Percentiles rank a stretch among this genome's conserved stretches.
Conservation (phyloP, 2,797 vertebrate genomes). For the Manis pentadactyla region DNA sequence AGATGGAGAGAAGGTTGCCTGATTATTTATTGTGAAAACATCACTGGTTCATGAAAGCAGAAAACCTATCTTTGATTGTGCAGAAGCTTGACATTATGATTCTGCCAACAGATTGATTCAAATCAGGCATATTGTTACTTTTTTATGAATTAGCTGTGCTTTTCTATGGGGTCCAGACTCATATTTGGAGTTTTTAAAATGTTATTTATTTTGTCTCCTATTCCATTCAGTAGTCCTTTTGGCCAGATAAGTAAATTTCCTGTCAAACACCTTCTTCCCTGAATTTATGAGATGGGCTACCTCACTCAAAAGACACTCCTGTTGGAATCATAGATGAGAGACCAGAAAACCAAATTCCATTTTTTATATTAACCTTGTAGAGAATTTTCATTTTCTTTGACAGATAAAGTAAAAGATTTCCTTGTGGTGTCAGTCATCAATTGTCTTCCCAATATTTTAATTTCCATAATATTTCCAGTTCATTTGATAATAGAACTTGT, state of each 20-base stretch:
- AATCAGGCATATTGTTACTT: not conserved
- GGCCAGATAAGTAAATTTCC: not conserved
- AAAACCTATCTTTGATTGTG: not conserved
- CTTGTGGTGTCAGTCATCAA: not conserved
- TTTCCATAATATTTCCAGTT: not conserved
- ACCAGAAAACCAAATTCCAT: not conserved
- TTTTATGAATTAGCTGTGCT: not conserved
- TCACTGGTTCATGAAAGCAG: not conserved
- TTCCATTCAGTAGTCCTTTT: not conserved
- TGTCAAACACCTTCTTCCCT: not conserved
- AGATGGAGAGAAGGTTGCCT: not conserved
- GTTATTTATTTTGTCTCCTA: not conserved
- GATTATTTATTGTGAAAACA: not conserved
- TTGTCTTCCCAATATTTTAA: not conserved
- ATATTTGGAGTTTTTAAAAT: not conserved
- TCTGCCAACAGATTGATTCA: not conserved
- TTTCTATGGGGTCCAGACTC: not conserved
- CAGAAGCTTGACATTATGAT: not conserved
- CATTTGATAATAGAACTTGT: not conserved
- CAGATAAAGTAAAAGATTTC: conserved; percentile 1
- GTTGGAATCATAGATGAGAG: not conserved
- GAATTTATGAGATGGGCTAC: not conserved
- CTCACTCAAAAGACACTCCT: not conserved
- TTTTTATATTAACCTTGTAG: not conserved
- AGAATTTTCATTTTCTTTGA: not conserved